These are phyloP conservation scores for Tetanocera ferruginea DNA, from an alignment of 2,888 invertebrate genomes.

Conservation along the genomic window DNA sequence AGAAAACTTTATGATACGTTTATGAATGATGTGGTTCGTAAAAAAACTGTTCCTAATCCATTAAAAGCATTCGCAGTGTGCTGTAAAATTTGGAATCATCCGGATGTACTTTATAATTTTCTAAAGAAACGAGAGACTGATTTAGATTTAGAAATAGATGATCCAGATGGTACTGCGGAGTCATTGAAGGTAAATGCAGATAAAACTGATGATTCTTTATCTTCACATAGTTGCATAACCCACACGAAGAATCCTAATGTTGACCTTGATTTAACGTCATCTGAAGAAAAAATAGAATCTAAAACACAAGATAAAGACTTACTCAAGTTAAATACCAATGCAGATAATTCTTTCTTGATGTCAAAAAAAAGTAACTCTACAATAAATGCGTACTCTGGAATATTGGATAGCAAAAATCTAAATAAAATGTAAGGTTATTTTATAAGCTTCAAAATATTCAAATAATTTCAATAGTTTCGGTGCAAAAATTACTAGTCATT, in stretches of 20 bases:
- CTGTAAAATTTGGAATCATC: constrained; percentile 98
- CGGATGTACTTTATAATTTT: constrained; percentile 91
- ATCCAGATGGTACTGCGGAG: constrained; percentile 72
- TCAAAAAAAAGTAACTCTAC: background rate
- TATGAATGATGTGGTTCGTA: constrained; percentile 91
- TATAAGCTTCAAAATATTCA: background rate
- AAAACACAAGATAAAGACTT: background rate
- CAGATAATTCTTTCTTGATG: background rate
- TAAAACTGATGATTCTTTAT: constrained; percentile 9
- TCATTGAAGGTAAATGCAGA: constrained; percentile 17
- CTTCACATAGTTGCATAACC: background rate
- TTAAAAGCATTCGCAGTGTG: constrained; percentile 98
- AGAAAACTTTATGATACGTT: constrained; percentile 91
- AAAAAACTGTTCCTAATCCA: constrained; percentile 91
- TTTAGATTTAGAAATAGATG: constrained; percentile 85
- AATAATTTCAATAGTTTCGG: background rate
- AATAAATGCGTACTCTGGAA: background rate
- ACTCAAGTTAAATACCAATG: background rate
- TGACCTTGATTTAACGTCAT: background rate
- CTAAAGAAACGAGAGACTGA: constrained; percentile 84
- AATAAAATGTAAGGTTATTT: constrained; percentile 2
- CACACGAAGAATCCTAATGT: background rate
- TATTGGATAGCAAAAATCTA: constrained; percentile 11
- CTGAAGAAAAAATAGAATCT: background rate
- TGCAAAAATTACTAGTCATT: background rate